Conservation (phyloP, 2,113 vertebrate genomes). For the Pontoporia blainvillei region DNA sequence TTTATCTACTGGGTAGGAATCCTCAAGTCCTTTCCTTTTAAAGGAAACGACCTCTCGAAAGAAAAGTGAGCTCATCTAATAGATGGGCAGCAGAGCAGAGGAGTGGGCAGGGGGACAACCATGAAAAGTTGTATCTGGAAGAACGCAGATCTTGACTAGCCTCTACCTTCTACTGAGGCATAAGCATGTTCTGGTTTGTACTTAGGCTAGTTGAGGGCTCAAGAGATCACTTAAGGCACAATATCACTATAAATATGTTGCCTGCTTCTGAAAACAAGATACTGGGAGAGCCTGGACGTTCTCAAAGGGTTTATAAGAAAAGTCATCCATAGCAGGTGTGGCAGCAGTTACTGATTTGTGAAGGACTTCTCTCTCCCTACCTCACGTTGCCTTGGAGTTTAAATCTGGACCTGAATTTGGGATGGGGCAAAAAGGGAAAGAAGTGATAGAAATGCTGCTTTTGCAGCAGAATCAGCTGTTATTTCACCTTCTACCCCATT, state of each 20-base stretch:
- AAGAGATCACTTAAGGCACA: not conserved
- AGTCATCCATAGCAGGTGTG: not conserved
- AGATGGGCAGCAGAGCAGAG: not conserved
- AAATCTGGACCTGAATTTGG: conserved; percentile 7
- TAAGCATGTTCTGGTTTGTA: not conserved
- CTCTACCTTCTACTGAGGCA: not conserved
- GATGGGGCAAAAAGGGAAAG: not conserved
- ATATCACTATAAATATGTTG: not conserved
- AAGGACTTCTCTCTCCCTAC: not conserved
- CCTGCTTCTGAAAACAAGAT: not conserved
- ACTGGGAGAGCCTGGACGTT: not conserved
- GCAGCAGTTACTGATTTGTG: not conserved
- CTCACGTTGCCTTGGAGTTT: not conserved
- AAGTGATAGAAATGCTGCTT: conserved; percentile 29
- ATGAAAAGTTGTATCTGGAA: not conserved
- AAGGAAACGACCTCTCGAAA: not conserved
- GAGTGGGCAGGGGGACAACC: not conserved
- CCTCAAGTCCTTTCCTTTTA: not conserved
- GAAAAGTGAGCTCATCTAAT: not conserved
- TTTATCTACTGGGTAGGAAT: not conserved
- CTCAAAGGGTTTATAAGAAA: conserved; percentile 7
- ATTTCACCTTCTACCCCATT: conserved; percentile 12
- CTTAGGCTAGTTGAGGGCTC: not conserved
- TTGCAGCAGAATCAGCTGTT: not conserved
- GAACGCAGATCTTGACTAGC: not conserved